These are phyloP conservation scores for Clarias platycephalus DNA, from an alignment of 2,797 vertebrate genomes.

Conservation along the genomic window DNA sequence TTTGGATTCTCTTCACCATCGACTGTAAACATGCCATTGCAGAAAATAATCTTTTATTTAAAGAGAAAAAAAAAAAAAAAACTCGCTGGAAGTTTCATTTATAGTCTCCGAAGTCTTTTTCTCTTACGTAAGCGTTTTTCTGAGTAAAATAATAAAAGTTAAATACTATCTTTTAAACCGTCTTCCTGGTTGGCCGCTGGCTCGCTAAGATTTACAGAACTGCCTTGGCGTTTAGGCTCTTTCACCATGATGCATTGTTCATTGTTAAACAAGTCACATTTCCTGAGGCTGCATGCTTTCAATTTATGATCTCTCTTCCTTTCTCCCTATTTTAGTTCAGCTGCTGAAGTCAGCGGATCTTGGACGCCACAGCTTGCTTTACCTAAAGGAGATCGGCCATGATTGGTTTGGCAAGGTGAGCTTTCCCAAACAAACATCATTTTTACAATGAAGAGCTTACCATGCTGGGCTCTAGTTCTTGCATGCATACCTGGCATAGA, in stretches of 20 bases:
- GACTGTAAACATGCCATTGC: not conserved
- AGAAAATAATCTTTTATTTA: not conserved
- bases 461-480: conserved; percentile 16
- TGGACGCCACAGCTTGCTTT: conserved; percentile 90
- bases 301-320: conserved; percentile 30
- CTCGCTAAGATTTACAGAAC: not conserved
- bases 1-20: conserved; percentile 16
- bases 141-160: not conserved
- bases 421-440: conserved; percentile 11
- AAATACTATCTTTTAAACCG: not conserved
- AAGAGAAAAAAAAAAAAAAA: not conserved
- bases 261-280: conserved; percentile 38
- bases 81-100: not conserved
- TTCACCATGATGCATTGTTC: conserved; percentile 28
- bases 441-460: not conserved
- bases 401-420: conserved; percentile 98
- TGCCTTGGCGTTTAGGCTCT: not conserved
- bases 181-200: not conserved
- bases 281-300: conserved; percentile 18
- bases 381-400: conserved; percentile 92
- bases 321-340: conserved; percentile 77
- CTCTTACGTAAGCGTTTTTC: conserved; percentile 4
- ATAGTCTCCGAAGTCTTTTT: not conserved
- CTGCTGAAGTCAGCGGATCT: conserved; percentile 88
- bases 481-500: not conserved